Base-by-base conservation (phyloP, 2,888 invertebrate species). In the Spialia ferax region DNA sequence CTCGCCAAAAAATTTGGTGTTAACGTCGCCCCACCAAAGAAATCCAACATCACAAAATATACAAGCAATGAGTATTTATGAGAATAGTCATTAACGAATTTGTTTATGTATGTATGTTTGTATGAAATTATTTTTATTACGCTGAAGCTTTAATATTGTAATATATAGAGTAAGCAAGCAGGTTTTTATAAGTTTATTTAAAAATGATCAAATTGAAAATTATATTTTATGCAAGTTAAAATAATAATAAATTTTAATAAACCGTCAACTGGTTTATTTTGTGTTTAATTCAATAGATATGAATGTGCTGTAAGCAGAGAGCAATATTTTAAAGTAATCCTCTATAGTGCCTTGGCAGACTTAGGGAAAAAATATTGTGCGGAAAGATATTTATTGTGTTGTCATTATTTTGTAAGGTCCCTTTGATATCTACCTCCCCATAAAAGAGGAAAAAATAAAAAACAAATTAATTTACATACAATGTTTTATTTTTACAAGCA, bases 51-150 rank as follows among this genome's bases (percentile, higher is more conserved):
- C 87, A 95, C 95, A 74, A 96, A 96, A 89, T 96, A 96, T 84
- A 95, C 96, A 32, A 95, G 95, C 74, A 95, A 94, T 61, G 95
- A 95, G 86, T 96, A 95, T 86, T 94, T 95, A 88, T 95, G 93
- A 94, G 84, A 88, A 78, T 83, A 90, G 84, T 83, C 80, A 82
- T 73, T 78, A 78, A 74, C 71, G 57, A 68, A 66, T 77, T 80
- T 77, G 50, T 59, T 59, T 59, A 26, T 81, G 80, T 77, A 80
- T 85, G 85, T 86, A 87, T 74, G 81, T 64, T 57, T 64, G 64
- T 64, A 64, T 35, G 84, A 87, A 85, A 69, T 88, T 88, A 90
- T 87, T 89, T 88, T 90, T 89, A 89, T 88, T 92, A 90, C 82
- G 92, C 93, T 93, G 81, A 89, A 93, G 93, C 93, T 93, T 93